A percentile compares a stretch with the other conserved stretches of the same genome.
phyloP scores from a whole-genome alignment of 30 jellyfish, hydroid and myxozoan species.

The Aurelia sp. region DNA sequence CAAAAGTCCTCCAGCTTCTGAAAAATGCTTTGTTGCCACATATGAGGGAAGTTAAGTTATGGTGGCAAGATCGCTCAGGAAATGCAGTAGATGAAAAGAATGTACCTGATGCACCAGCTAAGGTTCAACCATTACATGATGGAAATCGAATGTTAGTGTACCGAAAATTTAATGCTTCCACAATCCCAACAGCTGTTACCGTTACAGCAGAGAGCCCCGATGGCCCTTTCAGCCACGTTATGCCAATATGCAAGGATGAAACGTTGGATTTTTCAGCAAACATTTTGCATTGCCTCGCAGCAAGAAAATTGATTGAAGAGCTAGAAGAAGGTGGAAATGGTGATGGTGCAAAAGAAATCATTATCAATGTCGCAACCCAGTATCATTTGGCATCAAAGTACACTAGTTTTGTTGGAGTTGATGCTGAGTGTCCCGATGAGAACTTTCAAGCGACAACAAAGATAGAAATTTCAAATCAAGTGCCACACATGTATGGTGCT shows the following conservation, averaged over 20 bases:
- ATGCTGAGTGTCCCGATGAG: neutral
- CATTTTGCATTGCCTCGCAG: neutral
- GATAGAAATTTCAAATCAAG: neutral
- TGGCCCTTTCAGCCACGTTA: neutral
- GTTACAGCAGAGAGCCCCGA: neutral
- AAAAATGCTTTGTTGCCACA: neutral
- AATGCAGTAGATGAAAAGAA: neutral
- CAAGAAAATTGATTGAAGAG: neutral
- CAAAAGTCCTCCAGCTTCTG: slow-evolving; percentile 2
- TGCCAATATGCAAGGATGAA: neutral
- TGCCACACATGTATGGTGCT: neutral
- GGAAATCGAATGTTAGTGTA: neutral
- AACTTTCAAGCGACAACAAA: neutral
- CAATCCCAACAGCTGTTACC: neutral
- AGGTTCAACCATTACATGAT: neutral
- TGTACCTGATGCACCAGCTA: neutral
- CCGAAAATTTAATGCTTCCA: neutral
- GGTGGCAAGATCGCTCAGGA: neutral
- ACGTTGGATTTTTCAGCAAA: neutral
- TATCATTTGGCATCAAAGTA: neutral
- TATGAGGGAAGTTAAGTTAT: neutral
- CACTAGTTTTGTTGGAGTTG: slow-evolving; percentile 5
- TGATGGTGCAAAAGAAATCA: neutral
- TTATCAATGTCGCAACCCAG: neutral
- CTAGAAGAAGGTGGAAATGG: neutral